Evolutionary conservation across 2,113 vertebrate species (phyloP), one percentile per base, ranked within the genome.

Genomic region (Pomatorhinus ruficollis): DNA sequence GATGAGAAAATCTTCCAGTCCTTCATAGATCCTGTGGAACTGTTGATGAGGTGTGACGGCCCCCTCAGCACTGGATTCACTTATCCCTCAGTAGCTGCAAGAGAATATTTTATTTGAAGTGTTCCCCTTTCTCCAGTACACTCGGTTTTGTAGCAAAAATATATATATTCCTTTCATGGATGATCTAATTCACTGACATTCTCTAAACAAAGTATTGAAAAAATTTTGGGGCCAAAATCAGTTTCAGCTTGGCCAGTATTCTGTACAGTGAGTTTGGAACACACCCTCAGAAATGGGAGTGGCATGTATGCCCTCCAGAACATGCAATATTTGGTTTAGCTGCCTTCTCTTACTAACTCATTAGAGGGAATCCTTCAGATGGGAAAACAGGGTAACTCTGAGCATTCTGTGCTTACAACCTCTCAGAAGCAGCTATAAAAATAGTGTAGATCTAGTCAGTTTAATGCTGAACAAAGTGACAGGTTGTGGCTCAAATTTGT

Each of bases 21-120:
- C 20, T 71, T 84, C 30, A 54, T 9, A 52, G 56, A 70, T 57
- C 14, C 49, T 33, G 35, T 24, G 18, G 35, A 65, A 59, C 11
- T 75, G 35, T 33, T 50, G 23, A 54, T 33, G 14, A 61, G 15
- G 4, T 12, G 42, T 82, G 37, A 45, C 0, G 0, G 3, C 2
- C 2, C 7, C 14, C 27, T 72, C 60, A 78, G 22, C 25, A 31
- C 11, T 77, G 31, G 22, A 37, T 77, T 57, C 23, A 33, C 12
- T 65, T 76, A 59, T 70, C 9, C 7, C 11, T 84, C 40, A 39
- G 7, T 59, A 68, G 22, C 22, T 86, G 15, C 19, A 81, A 30
- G 7, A 59, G 17, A 76, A 37, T 3, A 23, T 77, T 80, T 78
- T 40, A 24, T 19, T 40, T 57, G 4, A 88, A 65, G 7, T 49